Evolutionary conservation across 2,888 invertebrate genomes (phyloP), one percentile per base, ranked within the genome.

Genomic region (Ditylenchus weischeri): DNA sequence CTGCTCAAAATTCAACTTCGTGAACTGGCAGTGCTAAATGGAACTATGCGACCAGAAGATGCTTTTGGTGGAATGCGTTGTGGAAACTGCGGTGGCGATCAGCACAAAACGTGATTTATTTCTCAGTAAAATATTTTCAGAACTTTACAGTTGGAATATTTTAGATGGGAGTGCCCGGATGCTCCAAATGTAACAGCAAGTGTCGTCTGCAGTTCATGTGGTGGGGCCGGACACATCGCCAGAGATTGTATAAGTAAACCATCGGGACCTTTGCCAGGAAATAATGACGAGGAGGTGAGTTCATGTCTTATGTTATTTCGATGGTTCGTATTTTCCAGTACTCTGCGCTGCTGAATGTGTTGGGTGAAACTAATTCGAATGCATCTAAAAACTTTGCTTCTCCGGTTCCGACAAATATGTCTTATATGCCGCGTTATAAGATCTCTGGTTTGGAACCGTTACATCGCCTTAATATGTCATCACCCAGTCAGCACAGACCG

Each of bases 271-370:
- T 36, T 47, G n/a, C 65, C 58, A n/a, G 59, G 59, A 57, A 84
- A 84, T 43, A 71, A 79, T 72, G 95, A 96, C 85, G 93, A 94
- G 85, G 95, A 96, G 85, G 87, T 87, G 77, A 66, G 66, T 70
- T 36, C 21, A 29, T 35, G 29, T 43, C 35, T 19, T 51, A 68
- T 57, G 6, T n/a, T 6, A 21, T 8, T 54, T 6, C 54, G 11
- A 7, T 54, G 21, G n/a, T 8, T 0, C 21, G n/a, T 36, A n/a
- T 38, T 23, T 35, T 73, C 62, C 15, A 87, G 87, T 98, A 98
- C 85, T 89, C 95, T 90, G 96, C 96, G 6, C 87, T 98, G 76
- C 98, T 98, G 96, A 95, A 95, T 19, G 98, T 98, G 86, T 87
- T 96, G 75, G 96, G 96, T 51, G 94, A 96, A 86, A 93, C 90